Conservation (phyloP, 2,888 invertebrate species). For the Campoplex nolae region DNA sequence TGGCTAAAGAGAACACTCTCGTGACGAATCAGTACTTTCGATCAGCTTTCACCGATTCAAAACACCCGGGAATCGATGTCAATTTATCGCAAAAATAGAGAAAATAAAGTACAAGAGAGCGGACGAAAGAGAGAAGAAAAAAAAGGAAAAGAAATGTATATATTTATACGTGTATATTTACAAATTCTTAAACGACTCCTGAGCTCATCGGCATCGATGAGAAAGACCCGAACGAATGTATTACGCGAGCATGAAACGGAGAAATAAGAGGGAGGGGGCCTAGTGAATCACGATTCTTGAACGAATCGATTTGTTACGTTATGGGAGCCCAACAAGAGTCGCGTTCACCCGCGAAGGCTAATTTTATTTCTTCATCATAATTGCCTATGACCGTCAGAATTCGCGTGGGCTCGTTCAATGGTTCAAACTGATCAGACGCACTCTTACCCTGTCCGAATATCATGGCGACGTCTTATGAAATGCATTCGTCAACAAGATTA, state of each 20-base stretch:
- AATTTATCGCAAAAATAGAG: constrained; percentile 56
- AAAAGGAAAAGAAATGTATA: not conserved
- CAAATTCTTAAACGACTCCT: constrained; percentile 45
- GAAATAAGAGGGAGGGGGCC: constrained; percentile 1
- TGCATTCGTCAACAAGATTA: constrained; percentile 30
- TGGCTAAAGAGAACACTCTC: constrained; percentile 53
- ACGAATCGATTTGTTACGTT: constrained; percentile 68
- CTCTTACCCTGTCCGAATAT: constrained; percentile 26
- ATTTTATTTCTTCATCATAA: constrained; percentile 66
- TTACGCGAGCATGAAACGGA: constrained; percentile 32
- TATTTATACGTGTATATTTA: constrained; percentile 26
- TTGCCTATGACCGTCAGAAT: constrained; percentile 48
- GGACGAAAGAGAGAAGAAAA: not conserved
- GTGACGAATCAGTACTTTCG: constrained; percentile 69
- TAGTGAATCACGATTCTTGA: constrained; percentile 64
- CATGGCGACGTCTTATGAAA: constrained; percentile 21
- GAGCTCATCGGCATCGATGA: constrained; percentile 60
- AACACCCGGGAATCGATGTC: constrained; percentile 59
- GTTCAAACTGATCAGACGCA: constrained; percentile 26
- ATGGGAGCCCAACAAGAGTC: constrained; percentile 18
- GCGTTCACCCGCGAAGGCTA: constrained; percentile 53
- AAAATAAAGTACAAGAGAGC: constrained; percentile 50
- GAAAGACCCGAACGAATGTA: constrained; percentile 54
- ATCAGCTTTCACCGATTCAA: constrained; percentile 70
- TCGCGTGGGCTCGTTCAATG: constrained; percentile 52